phyloP scores from a whole-genome alignment of 2,797 vertebrate genomes.

The Sciaenops ocellatus region DNA sequence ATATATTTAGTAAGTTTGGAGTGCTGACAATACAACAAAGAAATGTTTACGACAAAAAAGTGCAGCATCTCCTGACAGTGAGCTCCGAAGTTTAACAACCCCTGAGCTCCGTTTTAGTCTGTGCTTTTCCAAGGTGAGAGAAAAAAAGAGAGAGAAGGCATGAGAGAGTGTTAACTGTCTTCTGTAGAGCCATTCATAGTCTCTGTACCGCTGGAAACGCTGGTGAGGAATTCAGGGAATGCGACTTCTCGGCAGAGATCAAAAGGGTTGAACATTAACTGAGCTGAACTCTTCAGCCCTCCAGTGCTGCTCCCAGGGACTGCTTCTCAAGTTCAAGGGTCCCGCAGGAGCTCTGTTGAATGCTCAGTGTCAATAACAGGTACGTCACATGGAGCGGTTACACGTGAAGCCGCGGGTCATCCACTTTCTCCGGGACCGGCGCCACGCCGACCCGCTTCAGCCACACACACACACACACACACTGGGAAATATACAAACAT shows the following conservation, averaged over 20 bases:
- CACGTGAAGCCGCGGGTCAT: conserved; percentile 47
- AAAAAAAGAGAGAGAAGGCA: conserved; percentile 9
- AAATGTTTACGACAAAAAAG: not conserved
- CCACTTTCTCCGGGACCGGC: conserved; percentile 17
- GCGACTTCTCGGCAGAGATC: conserved; percentile 81
- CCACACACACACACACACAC: not conserved
- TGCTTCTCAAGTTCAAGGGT: conserved; percentile 78
- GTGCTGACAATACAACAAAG: not conserved
- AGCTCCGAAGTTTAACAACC: conserved; percentile 18
- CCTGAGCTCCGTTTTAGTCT: conserved; percentile 19
- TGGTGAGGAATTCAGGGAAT: conserved; percentile 85
- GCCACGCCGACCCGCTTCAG: not conserved
- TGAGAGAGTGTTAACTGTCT: conserved; percentile 69
- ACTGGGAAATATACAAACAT: conserved; percentile 10
- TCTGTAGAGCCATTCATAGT: conserved; percentile 79
- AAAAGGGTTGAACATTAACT: conserved; percentile 86
- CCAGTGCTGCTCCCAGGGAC: conserved; percentile 72
- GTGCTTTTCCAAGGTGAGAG: conserved; percentile 42
- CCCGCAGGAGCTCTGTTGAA: conserved; percentile 69
- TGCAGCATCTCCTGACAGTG: conserved; percentile 17
- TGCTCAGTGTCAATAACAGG: conserved; percentile 76
- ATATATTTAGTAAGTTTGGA: not conserved
- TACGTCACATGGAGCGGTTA: conserved; percentile 71
- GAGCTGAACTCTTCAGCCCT: conserved; percentile 76
- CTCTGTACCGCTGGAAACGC: conserved; percentile 70